Base-by-base conservation (phyloP, 2,888 invertebrate genomes). In the Erebia palarica region DNA sequence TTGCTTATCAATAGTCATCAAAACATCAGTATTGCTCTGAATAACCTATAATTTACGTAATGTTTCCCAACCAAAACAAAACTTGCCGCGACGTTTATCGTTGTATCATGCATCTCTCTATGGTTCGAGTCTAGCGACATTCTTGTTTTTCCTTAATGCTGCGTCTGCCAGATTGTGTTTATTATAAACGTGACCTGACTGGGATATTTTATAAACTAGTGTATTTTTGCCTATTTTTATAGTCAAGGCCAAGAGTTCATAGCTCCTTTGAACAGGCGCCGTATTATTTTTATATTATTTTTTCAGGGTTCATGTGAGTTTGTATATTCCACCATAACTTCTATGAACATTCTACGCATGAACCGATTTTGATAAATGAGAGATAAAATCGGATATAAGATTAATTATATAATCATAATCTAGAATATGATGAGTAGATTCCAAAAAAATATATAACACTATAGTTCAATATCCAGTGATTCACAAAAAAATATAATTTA, bases 11-110 rank as follows among this genome's bases (percentile, higher is more conserved):
- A 21, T 58, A 42, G 18, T 42, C 51, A 64, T 49, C 27, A 60
- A 51, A 14, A 51, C 53, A 18, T 18, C 14, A 44, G 7, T 63
- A 65, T 44, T 65, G 49, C 67, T 61, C 65, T 68, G 53, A 59
- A 65, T 67, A 51, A 42, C 55, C 47, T 65, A 44, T 36, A 44
- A 66, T 21, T 36, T 53, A 58, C 57, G 49, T 49, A 70, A 63
- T 67, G 53, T 73, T 57, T 61, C 58, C 13, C 47, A 44, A 71
- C 16, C 44, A 57, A 65, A 65, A 65, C 57, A 60, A 70, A 70
- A 70, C 70, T 70, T 70, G 73, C 18, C 36, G 36, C 49, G 70
- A 70, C 70, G 70, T 71, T 73, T 68, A 63, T 61, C 65, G 36
- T 49, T 70, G 49, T 57, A 65, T 65, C 44, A n/a, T n/a, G n/a